A percentile compares a stretch with the other conserved stretches of the same genome.
phyloP scores from a whole-genome alignment of 1,140 invertebrate species.

The Temnothorax nylanderi region DNA sequence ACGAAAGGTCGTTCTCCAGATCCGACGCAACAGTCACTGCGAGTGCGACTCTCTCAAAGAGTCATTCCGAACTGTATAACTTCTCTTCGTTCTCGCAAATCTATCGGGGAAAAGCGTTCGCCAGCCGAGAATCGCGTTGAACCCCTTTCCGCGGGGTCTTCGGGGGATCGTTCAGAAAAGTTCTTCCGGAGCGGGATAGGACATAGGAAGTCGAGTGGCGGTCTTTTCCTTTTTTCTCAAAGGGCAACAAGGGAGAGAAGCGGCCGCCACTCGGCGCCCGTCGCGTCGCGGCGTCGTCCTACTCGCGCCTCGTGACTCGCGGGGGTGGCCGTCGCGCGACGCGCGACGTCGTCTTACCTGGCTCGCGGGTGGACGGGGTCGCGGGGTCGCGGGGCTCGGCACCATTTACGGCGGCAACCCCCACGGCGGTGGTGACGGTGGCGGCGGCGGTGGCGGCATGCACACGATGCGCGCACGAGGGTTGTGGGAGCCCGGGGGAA shows the following conservation, averaged over 20 bases:
- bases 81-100: background rate
- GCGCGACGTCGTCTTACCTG: conserved; percentile 60
- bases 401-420: conserved; percentile 66
- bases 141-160: no score
- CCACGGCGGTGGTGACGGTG: conserved; percentile 15
- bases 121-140: background rate
- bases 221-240: background rate
- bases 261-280: background rate
- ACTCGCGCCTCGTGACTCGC: background rate
- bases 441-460: background rate
- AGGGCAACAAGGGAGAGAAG: background rate
- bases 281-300: no score
- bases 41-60: background rate
- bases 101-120: background rate
- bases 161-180: background rate
- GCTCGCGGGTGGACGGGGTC: conserved; percentile 63
- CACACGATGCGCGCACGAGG: conserved; percentile 24
- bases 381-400: conserved; percentile 53
- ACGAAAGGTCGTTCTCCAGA: conserved; percentile 12
- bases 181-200: background rate
- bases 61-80: background rate
- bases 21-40: background rate
- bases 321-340: background rate
- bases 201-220: background rate
- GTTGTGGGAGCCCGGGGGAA: conserved; percentile 16